A percentile compares a stretch with the other conserved stretches of the same genome.
Evolutionary conservation across 2,797 vertebrate species (phyloP).

Genomic region (Brachymystax lenok): DNA sequence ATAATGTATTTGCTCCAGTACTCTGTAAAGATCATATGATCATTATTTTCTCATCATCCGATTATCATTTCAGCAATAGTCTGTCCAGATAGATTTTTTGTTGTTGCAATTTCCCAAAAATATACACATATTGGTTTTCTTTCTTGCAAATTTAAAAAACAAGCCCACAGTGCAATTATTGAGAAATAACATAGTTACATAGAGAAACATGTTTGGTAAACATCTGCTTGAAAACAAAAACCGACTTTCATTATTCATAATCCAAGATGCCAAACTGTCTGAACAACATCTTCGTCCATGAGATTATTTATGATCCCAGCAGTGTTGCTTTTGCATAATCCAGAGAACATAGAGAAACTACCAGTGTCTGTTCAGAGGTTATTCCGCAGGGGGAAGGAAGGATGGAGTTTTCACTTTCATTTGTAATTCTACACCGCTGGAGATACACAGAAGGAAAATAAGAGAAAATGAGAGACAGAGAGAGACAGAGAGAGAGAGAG

Average conservation of each 20-base stretch:
- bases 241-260: conserved; percentile 26
- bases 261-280: conserved; percentile 27
- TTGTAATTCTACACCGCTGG: not conserved
- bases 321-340: conserved; percentile 31
- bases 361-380: conserved; percentile 1
- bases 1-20: too few relatives aligned
- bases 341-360: not conserved
- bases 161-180: too few relatives aligned
- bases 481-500: not conserved
- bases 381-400: not conserved
- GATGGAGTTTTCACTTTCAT: not conserved
- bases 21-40: too few relatives aligned
- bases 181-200: not conserved
- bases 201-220: conserved; percentile 2
- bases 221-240: conserved; percentile 19
- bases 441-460: too few relatives aligned
- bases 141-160: too few relatives aligned
- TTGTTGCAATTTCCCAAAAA: not conserved
- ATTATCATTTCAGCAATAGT: too few relatives aligned
- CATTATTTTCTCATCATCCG: too few relatives aligned
- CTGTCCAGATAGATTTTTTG: not conserved
- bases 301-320: conserved; percentile 40
- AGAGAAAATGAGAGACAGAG: too few relatives aligned
- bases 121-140: not conserved
- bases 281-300: conserved; percentile 21